phyloP scores from a whole-genome alignment of 2,888 invertebrate genomes.

The Chelonus formosanus region DNA sequence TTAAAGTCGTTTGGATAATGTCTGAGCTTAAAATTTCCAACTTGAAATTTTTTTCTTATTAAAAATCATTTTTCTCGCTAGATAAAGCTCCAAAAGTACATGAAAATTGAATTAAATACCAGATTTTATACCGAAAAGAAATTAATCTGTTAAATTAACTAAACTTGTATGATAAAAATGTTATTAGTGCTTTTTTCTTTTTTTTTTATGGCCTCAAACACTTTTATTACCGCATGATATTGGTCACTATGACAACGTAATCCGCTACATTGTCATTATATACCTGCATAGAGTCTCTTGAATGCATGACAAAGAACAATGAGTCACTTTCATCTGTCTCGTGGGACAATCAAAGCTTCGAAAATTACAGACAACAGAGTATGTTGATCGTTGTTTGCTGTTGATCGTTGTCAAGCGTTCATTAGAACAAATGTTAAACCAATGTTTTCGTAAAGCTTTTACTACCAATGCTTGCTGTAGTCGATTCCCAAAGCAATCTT shows the following conservation, averaged over 20 bases:
- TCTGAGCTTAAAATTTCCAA: too few relatives aligned
- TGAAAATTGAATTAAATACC: too few relatives aligned
- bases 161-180: too few relatives aligned
- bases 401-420: conserved; percentile 33
- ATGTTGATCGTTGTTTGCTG: conserved; percentile 18
- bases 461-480: conserved; percentile 26
- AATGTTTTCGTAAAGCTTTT: conserved; percentile 36
- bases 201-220: not conserved
- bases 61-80: too few relatives aligned
- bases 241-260: conserved; percentile 20
- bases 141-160: too few relatives aligned
- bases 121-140: too few relatives aligned
- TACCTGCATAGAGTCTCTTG: conserved; percentile 8
- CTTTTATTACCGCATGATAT: conserved; percentile 2
- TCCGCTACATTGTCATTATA: not conserved
- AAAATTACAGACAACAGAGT: conserved; percentile 34
- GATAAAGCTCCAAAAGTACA: too few relatives aligned
- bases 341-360: conserved; percentile 32
- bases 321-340: conserved; percentile 28
- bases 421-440: conserved; percentile 41
- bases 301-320: conserved; percentile 32
- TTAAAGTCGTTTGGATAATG: too few relatives aligned
- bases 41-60: too few relatives aligned
- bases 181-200: too few relatives aligned
- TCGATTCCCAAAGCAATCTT: conserved; percentile 38